Percentiles rank a stretch among this genome's conserved stretches.
phyloP scores from a whole-genome alignment of 2,888 invertebrate genomes.

The Salpingus planirostris region DNA sequence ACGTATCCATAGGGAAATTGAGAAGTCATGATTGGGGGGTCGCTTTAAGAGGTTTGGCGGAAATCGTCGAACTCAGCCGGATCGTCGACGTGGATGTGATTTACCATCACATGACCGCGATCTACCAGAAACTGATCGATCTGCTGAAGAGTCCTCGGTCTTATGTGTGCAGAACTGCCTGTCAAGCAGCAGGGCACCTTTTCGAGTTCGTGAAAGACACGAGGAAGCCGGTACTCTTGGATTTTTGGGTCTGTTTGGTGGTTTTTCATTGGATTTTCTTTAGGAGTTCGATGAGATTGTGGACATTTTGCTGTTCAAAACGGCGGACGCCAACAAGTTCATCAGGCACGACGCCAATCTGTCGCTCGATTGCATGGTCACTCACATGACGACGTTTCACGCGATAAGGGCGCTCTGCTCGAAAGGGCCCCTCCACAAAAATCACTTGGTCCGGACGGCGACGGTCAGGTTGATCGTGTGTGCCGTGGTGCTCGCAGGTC shows the following conservation, averaged over 20 bases:
- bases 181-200: conserved; percentile 39
- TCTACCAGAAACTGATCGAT: conserved; percentile 38
- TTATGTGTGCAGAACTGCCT: conserved; percentile 39
- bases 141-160: conserved; percentile 39
- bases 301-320: conserved; percentile 54
- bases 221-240: conserved; percentile 35
- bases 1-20: conserved; percentile 23
- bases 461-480: conserved; percentile 56
- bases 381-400: conserved; percentile 52
- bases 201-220: conserved; percentile 40
- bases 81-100: conserved; percentile 25
- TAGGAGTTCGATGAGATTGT: conserved; percentile 67
- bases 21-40: conserved; percentile 30
- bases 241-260: background rate
- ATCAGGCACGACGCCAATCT: conserved; percentile 67
- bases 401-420: conserved; percentile 46
- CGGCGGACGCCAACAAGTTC: conserved; percentile 64
- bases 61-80: conserved; percentile 33
- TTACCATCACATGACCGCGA: conserved; percentile 34
- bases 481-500: conserved; percentile 54
- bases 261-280: conserved; percentile 3
- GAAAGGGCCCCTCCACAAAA: conserved; percentile 51
- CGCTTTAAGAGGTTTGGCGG: conserved; percentile 35
- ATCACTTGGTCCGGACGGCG: conserved; percentile 56
- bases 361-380: conserved; percentile 60